Conservation (phyloP, 2,797 vertebrate genomes). For the Phoeniculus purpureus region DNA sequence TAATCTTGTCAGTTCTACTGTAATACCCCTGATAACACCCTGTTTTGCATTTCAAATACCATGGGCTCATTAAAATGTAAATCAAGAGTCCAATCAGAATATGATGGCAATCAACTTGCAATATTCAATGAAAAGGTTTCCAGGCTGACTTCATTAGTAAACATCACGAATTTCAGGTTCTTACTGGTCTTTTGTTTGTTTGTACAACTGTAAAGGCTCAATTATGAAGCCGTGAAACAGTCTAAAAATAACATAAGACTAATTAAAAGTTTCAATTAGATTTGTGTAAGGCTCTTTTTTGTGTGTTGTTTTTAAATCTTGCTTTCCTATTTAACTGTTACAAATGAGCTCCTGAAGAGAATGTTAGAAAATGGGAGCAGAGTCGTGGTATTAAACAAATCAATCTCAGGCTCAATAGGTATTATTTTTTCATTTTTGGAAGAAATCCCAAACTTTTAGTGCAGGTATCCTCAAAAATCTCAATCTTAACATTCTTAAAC, state of each 20-base stretch:
- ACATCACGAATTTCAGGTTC: conserved; percentile 75
- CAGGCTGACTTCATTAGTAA: conserved; percentile 77
- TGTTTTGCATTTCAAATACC: conserved; percentile 77
- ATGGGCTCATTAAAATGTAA: conserved; percentile 74
- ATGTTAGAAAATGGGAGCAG: not conserved
- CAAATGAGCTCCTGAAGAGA: conserved; percentile 30
- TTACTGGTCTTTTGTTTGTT: conserved; percentile 74
- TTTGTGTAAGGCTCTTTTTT: conserved; percentile 47
- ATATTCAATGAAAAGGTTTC: conserved; percentile 76
- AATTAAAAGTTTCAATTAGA: conserved; percentile 73
- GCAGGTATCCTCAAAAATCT: too few species aligned
- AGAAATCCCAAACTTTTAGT: too few species aligned
- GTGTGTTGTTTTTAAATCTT: conserved; percentile 4
- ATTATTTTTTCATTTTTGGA: too few species aligned
- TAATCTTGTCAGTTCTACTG: conserved; percentile 68
- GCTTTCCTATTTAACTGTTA: conserved; percentile 45
- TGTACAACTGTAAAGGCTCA: conserved; percentile 72
- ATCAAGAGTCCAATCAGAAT: conserved; percentile 78
- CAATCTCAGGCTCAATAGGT: too few species aligned
- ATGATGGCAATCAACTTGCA: conserved; percentile 75
- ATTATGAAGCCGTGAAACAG: conserved; percentile 69
- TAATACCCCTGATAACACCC: conserved; percentile 71
- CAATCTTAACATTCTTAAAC: too few species aligned
- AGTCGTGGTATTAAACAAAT: too few species aligned
- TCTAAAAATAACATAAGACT: conserved; percentile 74